A percentile compares a stretch with the other conserved stretches of the same genome.
Conservation (phyloP, 2,888 invertebrate species). For the Acleris sparsana region DNA sequence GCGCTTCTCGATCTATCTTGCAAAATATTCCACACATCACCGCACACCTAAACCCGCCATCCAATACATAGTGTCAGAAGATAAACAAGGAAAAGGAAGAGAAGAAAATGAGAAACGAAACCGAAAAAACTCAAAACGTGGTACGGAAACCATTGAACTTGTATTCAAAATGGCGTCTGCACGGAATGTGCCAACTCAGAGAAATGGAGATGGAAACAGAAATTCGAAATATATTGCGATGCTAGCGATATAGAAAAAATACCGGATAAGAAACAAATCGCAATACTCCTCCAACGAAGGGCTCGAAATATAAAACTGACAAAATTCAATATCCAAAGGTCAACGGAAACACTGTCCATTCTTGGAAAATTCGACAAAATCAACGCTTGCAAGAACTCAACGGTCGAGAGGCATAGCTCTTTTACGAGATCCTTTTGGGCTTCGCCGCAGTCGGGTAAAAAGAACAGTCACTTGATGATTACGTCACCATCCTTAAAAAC, state of each 20-base stretch:
- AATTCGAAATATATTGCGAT: conserved; percentile 14
- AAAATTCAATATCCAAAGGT: conserved; percentile 15
- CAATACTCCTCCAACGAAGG: conserved; percentile 30
- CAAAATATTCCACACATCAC: too few relatives aligned
- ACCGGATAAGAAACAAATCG: conserved; percentile 9
- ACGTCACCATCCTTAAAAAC: not conserved
- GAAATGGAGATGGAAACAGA: conserved; percentile 24
- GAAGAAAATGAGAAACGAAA: too few relatives aligned
- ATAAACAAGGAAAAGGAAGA: too few relatives aligned
- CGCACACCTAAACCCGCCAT: too few relatives aligned
- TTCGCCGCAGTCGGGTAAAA: too few relatives aligned
- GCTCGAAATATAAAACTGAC: not conserved
- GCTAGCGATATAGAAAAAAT: conserved; percentile 22
- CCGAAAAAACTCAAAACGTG: too few relatives aligned
- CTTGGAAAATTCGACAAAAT: conserved; percentile 17
- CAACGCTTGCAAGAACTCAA: conserved; percentile 10
- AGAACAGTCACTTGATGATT: not conserved
- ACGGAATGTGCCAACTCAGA: not conserved
- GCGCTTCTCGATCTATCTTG: too few relatives aligned
- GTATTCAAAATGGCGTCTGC: not conserved
- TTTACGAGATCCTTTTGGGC: conserved; percentile 11
- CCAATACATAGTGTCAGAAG: too few relatives aligned
- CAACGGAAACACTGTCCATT: conserved; percentile 9
- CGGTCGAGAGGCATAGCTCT: conserved; percentile 14
- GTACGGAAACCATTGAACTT: too few relatives aligned